Base-by-base conservation (phyloP, 2,113 vertebrate genomes). In the Protomyctophum bolini region DNA sequence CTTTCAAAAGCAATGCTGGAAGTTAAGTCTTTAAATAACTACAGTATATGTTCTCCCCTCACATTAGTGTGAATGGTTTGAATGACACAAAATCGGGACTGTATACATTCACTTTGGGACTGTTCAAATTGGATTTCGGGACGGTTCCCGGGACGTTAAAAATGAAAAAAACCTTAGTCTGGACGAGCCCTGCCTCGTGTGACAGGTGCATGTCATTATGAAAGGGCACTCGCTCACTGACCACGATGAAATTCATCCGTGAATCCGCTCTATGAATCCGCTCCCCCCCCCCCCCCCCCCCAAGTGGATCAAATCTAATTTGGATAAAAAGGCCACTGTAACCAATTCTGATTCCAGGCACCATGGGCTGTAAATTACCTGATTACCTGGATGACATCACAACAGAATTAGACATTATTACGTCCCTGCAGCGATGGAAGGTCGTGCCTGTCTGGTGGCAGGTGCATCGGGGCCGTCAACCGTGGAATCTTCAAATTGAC, bases 401-500 rank as follows among this genome's bases (percentile, higher is more conserved):
- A 1, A 48, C 64, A 61, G 58, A 82, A 82, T 82, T 73, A 87
- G 78, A 84, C 75, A 76, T 21, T 21, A 87, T 84, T 79, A 79
- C 63, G 55, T 63, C 64, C 68, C 67, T n/a, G n/a, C n/a, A 67
- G 70, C 65, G 57, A 71, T 51, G 66, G 69, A 66, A 51, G 66
- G 64, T 75, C 52, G 56, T 49, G 75, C 74, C 33, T 12, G 67
- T 66, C 11, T 64, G 48, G 82, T 1, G 56, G 83, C 87, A 87
- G 87, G 84, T 88, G 89, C 51, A 58, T 75, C 68, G 1, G 21
- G 21, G 58, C 83, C 33, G 76, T 63, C 77, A 51, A 58, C 62
- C 71, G 54, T 73, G 62, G 56, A 77, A 87, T 83, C 66, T 73
- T 69, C 1, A 77, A 82, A 87, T 86, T 79, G 74, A 87, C 65